Base-by-base conservation (phyloP, 2,888 invertebrate species). In the Branchinecta sandiegonensis region DNA sequence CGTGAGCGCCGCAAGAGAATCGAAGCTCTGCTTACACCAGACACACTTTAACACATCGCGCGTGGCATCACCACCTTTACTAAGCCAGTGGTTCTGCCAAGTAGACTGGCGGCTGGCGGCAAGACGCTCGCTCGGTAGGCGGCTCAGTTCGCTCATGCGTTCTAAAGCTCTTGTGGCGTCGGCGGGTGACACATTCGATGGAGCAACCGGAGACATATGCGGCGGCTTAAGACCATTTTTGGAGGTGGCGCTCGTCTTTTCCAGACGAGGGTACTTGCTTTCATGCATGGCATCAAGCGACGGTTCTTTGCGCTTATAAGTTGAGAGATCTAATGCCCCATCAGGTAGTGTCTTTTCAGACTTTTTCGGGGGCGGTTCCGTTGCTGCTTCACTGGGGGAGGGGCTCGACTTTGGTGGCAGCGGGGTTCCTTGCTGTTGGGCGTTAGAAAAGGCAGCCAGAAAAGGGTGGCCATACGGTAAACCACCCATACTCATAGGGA, bases 81-180 rank as follows among this genome's bases (percentile, higher is more conserved):
- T 95, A 69, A 96, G 80, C 96, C 96, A 96, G 77, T 96, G 95
- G 3, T 94, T 94, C 76, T 96, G 96, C 89, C 96, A 94, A 14
- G 94, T 93, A 46, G 73, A 72, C 66, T 66, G 69, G 46, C 69
- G 68, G 66, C 66, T 66, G 80, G 75, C 86, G 88, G 13, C 88
- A 78, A 74, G 87, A 87, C 65, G 70, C 68, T 88, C 89, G 0
- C 90, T 89, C 6, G 90, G 89, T 47, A 90, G 79, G 75, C 91
- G 86, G 75, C 90, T 91, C 74, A 92, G 81, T 76, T 92, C 91
- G 75, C 89, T 90, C 91, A 92, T 90, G 78, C 92, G 91, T 76
- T 92, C 92, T 69, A 92, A 78, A 9, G 92, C 91, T 77, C 91
- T 92, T 13, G 88, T 72, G 65, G 74, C 73, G 71, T 74, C 71